Base-by-base conservation (phyloP, 2,113 vertebrate species). In the Hippopotamus amphibius region DNA sequence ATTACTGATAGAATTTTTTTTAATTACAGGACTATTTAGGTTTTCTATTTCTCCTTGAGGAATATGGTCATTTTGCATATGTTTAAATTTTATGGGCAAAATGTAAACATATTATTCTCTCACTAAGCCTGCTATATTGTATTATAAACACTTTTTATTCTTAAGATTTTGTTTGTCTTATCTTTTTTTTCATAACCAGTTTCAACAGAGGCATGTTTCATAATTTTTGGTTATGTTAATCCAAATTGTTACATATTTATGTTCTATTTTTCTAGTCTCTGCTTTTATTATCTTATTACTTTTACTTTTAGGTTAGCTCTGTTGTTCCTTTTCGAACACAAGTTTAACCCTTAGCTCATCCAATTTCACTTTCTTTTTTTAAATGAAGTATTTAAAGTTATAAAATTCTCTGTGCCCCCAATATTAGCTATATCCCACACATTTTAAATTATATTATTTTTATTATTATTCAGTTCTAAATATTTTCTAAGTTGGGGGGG, bases 271-370 rank as follows among this genome's bases (percentile, higher is more conserved):
- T 43, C 68, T 33, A 19, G 15, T 37, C 22, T 88, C 28, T 71
- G n/a, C 11, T 90, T 89, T 14, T 68, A 43, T 13, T 68, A n/a
- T 82, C 15, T 48, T 24, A 28, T 22, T 95, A 85, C 6, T 79
- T 86, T 80, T 91, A 68, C 53, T 79, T 76, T 96, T 88, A 66
- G n/a, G 68, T 82, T 72, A 57, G 9, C 50, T 83, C 12, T 43
- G 6, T 33, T 72, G 3, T 50, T 94, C 28, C 16, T 95, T 83
- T 92, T 71, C 88, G 91, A 87, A 74, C 41, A 59, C 80, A 85
- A 76, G 9, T 46, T 85, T 86, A 41, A 81, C 7, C 15, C 24
- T 74, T 50, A 81, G 5, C 11, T 87, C 28, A 76, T 69, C 68
- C 81, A 69, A 61, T 88, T 88, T 88, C 30, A 80, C 7, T 69